Evolutionary conservation across 2,113 vertebrate genomes (phyloP).

Genomic region (Hystrix cristata): DNA sequence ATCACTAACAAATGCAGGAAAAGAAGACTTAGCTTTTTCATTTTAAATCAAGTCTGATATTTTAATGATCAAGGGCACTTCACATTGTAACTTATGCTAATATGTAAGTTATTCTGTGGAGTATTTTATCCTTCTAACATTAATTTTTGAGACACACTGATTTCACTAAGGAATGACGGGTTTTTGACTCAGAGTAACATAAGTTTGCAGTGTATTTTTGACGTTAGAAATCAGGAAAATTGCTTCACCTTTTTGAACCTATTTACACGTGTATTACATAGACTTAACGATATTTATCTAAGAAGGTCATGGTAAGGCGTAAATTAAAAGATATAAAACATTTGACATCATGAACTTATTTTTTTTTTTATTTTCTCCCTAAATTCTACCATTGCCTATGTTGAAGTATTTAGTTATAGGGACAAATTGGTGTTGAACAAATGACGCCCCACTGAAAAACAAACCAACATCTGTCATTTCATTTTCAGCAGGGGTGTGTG

Average conservation of each 20-base stretch:
- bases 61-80: slow-evolving; percentile 31
- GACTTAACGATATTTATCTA: not conserved
- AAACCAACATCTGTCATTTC: not conserved
- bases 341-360: not conserved
- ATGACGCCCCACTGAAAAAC: not conserved
- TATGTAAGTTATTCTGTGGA: not conserved
- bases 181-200: not conserved
- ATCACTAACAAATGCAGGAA: slow-evolving; percentile 39
- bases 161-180: slow-evolving; percentile 21
- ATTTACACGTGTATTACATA: not conserved
- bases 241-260: not conserved
- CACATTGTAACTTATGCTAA: slow-evolving; percentile 8
- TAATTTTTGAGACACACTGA: not conserved
- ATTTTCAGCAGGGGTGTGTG: not conserved
- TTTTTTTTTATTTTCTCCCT: not conserved
- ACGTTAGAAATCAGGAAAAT: not conserved
- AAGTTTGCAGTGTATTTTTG: not conserved
- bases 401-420: not conserved
- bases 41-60: slow-evolving; percentile 40
- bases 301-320: not conserved
- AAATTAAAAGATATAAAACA: not conserved
- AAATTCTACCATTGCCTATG: not conserved
- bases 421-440: not conserved
- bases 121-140: slow-evolving; percentile 28
- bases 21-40: not conserved